Conservation (phyloP, 2,888 invertebrate genomes). For the Sesia bembeciformis region DNA sequence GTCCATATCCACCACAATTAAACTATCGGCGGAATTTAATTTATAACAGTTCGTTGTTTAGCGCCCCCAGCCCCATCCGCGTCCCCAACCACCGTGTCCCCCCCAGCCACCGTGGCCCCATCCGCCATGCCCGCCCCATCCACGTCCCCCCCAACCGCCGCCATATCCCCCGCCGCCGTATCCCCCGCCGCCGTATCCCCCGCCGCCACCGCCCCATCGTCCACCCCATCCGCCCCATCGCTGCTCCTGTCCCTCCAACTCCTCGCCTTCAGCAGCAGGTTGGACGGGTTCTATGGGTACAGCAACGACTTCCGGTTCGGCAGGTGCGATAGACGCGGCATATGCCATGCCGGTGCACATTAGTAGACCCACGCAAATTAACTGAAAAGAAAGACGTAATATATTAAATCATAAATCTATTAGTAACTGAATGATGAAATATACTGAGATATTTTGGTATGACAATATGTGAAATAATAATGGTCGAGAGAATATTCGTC, state of each 20-base stretch:
- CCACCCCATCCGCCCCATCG: neutral
- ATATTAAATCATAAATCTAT: too few species aligned
- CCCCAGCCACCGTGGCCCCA: neutral
- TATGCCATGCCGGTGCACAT: slow-evolving; percentile 36
- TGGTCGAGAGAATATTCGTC: too few species aligned
- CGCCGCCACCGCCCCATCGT: slow-evolving; percentile 5
- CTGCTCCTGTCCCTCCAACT: neutral
- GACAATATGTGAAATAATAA: too few species aligned
- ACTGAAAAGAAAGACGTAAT: slow-evolving; percentile 20
- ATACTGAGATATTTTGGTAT: too few species aligned
- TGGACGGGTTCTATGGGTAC: slow-evolving; percentile 15
- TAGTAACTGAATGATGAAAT: too few species aligned
- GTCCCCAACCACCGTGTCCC: slow-evolving; percentile 1
- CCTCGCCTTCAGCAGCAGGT: slow-evolving; percentile 16
- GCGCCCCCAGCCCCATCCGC: slow-evolving; percentile 12
- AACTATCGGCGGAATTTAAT: neutral
- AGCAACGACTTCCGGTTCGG: neutral
- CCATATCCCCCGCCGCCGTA: slow-evolving; percentile 13
- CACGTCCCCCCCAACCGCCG: slow-evolving; percentile 5
- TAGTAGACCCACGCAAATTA: slow-evolving; percentile 26
- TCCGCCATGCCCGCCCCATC: slow-evolving; percentile 4
- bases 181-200: slow-evolving; percentile 9
- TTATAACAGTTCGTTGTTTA: slow-evolving; percentile 4
- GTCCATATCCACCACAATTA: neutral
- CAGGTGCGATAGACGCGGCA: slow-evolving; percentile 8